Conservation (phyloP, 35 echinoderm and acorn worm genomes). For the Ptychodera flava region DNA sequence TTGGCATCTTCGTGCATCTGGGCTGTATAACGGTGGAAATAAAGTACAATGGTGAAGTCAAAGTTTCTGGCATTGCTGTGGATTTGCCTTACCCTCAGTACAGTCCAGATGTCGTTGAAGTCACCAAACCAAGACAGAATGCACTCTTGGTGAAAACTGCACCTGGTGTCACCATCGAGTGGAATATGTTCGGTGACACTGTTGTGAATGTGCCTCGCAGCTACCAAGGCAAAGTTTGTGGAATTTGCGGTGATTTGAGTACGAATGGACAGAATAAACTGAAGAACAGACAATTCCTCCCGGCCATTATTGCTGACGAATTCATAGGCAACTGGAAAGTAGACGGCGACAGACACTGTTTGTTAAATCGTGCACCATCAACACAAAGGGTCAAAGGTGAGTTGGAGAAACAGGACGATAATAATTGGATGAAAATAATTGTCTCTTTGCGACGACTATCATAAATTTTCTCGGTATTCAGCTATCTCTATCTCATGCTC, state of each 20-base stretch:
- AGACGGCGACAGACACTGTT: slow-evolving; percentile 37
- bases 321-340: slow-evolving; percentile 70
- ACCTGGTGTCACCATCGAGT: slow-evolving; percentile 32
- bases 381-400: background rate
- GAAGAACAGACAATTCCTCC: slow-evolving; percentile 41
- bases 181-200: slow-evolving; percentile 16
- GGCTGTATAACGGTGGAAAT: slow-evolving; percentile 47
- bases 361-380: background rate
- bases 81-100: slow-evolving; percentile 33
- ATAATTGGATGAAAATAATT: no score
- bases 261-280: slow-evolving; percentile 25
- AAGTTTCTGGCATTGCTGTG: slow-evolving; percentile 32
- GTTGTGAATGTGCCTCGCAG: slow-evolving; percentile 7
- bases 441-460: no score
- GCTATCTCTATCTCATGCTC: no score
- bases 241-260: slow-evolving; percentile 61
- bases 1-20: slow-evolving; percentile 21
- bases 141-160: slow-evolving; percentile 23
- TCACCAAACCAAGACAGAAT: background rate
- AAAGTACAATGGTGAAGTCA: slow-evolving; percentile 27
- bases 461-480: no score
- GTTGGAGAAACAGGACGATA: slow-evolving; percentile 10
- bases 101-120: slow-evolving; percentile 24
- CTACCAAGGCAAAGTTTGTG: slow-evolving; percentile 19
- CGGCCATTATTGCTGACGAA: slow-evolving; percentile 18